These are phyloP conservation scores for Melanotaenia parkinsoni DNA, from an alignment of 2,797 vertebrate species.

Conservation along the genomic window DNA sequence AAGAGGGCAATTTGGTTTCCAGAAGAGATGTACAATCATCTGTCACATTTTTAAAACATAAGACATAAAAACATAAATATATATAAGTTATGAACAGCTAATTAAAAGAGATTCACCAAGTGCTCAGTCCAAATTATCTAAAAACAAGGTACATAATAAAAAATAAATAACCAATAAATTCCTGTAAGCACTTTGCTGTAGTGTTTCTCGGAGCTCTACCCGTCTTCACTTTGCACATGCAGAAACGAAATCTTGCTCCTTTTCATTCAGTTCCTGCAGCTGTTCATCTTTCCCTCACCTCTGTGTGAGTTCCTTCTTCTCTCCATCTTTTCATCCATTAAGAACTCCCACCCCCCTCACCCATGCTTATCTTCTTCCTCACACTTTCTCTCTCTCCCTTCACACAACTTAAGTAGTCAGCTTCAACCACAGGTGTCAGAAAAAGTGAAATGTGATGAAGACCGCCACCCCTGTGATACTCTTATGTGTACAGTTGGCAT, in stretches of 20 bases:
- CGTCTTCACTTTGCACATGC: not conserved
- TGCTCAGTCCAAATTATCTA: too few species aligned
- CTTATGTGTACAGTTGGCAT: slow-evolving; percentile 9
- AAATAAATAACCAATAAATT: not conserved
- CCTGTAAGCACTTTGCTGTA: not conserved
- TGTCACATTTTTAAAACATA: too few species aligned
- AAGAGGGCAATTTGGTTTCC: too few species aligned
- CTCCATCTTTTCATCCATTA: not conserved
- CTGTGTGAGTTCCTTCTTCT: slow-evolving; percentile 19
- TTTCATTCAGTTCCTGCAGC: slow-evolving; percentile 11
- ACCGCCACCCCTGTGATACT: not conserved
- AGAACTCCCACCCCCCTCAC: not conserved
- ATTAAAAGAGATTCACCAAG: too few species aligned
- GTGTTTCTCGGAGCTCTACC: not conserved
- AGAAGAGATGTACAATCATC: too few species aligned
- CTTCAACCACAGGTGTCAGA: slow-evolving; percentile 46
- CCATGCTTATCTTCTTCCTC: slow-evolving; percentile 19
- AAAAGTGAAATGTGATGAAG: slow-evolving; percentile 51
- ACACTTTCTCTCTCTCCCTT: slow-evolving; percentile 17
- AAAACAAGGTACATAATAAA: too few species aligned
- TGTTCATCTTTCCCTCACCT: slow-evolving; percentile 1
- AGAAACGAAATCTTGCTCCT: not conserved
- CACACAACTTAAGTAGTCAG: slow-evolving; percentile 7
- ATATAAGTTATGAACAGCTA: too few species aligned
- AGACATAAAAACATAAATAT: too few species aligned